Conservation (phyloP, 2,888 invertebrate species). For the Andrena minutula region DNA sequence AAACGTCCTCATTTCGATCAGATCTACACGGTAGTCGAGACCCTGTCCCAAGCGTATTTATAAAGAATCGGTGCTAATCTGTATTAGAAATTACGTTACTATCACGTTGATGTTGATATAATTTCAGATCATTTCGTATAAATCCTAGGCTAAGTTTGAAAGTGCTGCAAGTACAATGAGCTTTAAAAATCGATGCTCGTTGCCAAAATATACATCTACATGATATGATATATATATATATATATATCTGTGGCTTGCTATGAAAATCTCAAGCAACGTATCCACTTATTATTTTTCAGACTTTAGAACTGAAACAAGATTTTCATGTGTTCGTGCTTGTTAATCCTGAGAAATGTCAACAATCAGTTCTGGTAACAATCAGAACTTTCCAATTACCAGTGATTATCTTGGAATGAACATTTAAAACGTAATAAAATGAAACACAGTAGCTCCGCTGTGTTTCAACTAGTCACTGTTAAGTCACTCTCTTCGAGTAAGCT, state of each 20-base stretch:
- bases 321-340: not conserved
- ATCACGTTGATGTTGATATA: slow-evolving; percentile 20
- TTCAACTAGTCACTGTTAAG: not conserved
- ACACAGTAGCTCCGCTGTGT: not conserved
- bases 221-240: not conserved
- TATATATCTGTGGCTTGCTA: slow-evolving; percentile 4
- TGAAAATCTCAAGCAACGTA: slow-evolving; percentile 10
- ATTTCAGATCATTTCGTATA: slow-evolving; percentile 18
- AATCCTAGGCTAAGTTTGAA: slow-evolving; percentile 14
- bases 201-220: slow-evolving; percentile 21
- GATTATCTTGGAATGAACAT: not conserved
- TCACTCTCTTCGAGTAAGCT: not conserved
- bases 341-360: not conserved
- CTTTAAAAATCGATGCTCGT: slow-evolving; percentile 20
- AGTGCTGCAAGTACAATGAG: slow-evolving; percentile 2
- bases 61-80: slow-evolving; percentile 52
- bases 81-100: slow-evolving; percentile 18
- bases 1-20: slow-evolving; percentile 96
- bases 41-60: slow-evolving; percentile 84
- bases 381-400: not conserved
- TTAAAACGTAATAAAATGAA: not conserved
- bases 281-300: not conserved
- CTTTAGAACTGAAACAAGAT: not conserved
- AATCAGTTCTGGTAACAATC: not conserved
- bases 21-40: slow-evolving; percentile 92